phyloP scores from a whole-genome alignment of 2,797 vertebrate species.

The Periparus ater region DNA sequence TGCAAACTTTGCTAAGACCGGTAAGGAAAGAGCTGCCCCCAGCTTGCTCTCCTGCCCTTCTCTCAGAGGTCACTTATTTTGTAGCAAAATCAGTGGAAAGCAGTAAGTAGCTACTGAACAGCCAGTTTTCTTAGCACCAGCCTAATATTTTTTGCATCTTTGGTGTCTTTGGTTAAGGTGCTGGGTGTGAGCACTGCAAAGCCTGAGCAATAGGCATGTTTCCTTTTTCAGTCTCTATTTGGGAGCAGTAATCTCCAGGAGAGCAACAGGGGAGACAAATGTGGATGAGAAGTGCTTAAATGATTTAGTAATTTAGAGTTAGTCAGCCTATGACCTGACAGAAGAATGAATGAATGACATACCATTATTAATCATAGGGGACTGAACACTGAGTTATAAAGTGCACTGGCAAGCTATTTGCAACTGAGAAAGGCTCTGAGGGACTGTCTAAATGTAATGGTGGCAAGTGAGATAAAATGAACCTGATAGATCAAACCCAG shows the following conservation, averaged over 20 bases:
- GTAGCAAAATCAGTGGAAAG: neutral
- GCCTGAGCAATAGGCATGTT: neutral
- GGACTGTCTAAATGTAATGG: neutral
- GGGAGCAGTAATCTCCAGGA: neutral
- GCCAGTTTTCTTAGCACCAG: neutral
- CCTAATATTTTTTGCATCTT: neutral
- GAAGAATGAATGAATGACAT: neutral
- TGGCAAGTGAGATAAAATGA: neutral
- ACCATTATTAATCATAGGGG: neutral
- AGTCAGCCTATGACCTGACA: neutral
- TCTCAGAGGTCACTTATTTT: neutral
- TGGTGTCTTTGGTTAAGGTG: neutral
- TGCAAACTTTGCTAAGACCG: neutral
- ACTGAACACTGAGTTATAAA: neutral
- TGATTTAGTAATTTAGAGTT: neutral
- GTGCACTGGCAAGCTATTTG: neutral
- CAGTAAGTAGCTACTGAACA: neutral
- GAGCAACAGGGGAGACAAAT: neutral
- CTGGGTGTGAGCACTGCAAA: neutral
- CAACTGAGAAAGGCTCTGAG: neutral
- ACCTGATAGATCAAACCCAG: neutral
- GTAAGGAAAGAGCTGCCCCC: neutral
- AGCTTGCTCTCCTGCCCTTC: constrained; percentile 4
- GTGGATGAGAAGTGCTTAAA: neutral
- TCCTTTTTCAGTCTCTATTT: neutral